Conservation (phyloP, 2,888 invertebrate genomes). For the Capitulum mitella region DNA sequence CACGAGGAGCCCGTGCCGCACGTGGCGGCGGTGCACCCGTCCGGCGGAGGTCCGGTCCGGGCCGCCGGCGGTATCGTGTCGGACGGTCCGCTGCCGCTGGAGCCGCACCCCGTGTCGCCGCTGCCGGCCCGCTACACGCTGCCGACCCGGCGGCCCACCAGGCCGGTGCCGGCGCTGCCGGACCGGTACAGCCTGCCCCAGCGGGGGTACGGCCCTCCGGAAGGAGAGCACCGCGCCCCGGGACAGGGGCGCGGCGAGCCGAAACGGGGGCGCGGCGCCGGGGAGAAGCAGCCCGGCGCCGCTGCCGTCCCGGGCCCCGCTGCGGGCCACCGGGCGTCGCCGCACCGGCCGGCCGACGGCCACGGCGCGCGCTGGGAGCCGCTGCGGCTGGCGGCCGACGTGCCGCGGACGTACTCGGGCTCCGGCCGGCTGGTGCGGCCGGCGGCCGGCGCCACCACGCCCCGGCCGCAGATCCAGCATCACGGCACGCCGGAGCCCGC, state of each 20-base stretch:
- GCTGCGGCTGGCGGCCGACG: background rate
- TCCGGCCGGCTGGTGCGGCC: background rate
- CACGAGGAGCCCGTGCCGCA: background rate
- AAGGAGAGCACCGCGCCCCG: background rate
- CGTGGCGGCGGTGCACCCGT: background rate
- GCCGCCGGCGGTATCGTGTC: background rate
- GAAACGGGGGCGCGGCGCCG: no score
- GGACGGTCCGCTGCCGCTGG: no score
- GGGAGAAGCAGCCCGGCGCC: background rate
- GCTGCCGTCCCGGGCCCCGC: slow-evolving; percentile 10
- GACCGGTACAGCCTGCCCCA: background rate
- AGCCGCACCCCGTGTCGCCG: no score
- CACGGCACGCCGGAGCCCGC: slow-evolving; percentile 53
- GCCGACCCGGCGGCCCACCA: background rate
- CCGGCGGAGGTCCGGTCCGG: background rate
- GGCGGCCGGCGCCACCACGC: slow-evolving; percentile 57
- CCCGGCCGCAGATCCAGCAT: slow-evolving; percentile 83
- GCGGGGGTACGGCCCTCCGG: background rate
- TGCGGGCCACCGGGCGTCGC: no score
- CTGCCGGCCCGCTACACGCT: no score
- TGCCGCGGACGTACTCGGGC: slow-evolving; percentile 43
- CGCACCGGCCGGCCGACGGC: slow-evolving; percentile 20
- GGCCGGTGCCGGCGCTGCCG: slow-evolving; percentile 28
- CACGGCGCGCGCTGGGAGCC: background rate
- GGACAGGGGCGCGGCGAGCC: no score